Base-by-base conservation (phyloP, 2,888 invertebrate species). In the Timandra comae region DNA sequence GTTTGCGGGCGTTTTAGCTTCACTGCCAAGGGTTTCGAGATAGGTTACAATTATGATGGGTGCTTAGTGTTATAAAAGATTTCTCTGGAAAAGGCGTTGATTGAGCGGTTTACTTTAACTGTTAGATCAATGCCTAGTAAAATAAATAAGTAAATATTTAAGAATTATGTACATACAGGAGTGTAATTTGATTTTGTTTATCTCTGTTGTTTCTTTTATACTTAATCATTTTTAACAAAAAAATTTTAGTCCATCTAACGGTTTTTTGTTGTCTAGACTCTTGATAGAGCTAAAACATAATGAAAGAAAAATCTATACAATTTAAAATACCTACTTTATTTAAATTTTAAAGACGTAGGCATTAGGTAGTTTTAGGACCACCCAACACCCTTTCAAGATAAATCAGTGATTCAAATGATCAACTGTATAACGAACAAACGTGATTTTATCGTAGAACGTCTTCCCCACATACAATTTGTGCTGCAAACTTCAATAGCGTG, bases 11-110 rank as follows among this genome's bases (percentile, higher is more conserved):
- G n/a, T n/a, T n/a, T n/a, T n/a, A n/a, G n/a, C n/a, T n/a, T n/a
- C n/a, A n/a, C n/a, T n/a, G n/a, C n/a, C n/a, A n/a, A n/a, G n/a
- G n/a, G n/a, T n/a, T n/a, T n/a, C n/a, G n/a, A n/a, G n/a, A n/a
- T n/a, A n/a, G n/a, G n/a, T n/a, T n/a, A n/a, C n/a, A n/a, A n/a
- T n/a, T n/a, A n/a, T n/a, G n/a, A n/a, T n/a, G n/a, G n/a, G n/a
- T n/a, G n/a, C n/a, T n/a, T n/a, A n/a, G n/a, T n/a, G n/a, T n/a
- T n/a, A n/a, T n/a, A n/a, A 47, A 57, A 47, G 53, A 51, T 36
- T 58, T 56, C 21, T 58, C 57, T 48, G 43, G 57, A 42, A 53
- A 56, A 46, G 53, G 55, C 7, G 36, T 28, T 30, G 37, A 34
- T 28, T 30, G 37, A 34, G 8, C 31, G 38, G 47, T 37, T n/a